These are phyloP conservation scores for Champsocephalus gunnari DNA, from an alignment of 2,797 vertebrate species.

Conservation along the genomic window DNA sequence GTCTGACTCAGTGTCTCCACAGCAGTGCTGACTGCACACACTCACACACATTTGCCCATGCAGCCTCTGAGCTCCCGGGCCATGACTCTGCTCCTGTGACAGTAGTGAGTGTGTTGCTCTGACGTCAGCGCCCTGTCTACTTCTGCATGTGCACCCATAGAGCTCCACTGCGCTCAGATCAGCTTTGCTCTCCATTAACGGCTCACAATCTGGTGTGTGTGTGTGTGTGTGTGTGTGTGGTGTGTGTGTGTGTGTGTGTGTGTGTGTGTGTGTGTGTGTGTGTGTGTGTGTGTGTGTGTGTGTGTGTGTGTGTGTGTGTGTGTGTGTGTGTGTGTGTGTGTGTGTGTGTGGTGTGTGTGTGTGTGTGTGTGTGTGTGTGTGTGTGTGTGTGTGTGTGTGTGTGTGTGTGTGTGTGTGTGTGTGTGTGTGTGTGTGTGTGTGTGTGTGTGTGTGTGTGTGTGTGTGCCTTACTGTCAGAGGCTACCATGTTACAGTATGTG, in stretches of 20 bases:
- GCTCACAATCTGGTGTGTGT: constrained; percentile 37
- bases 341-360: no score
- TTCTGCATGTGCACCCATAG: constrained; percentile 56
- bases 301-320: no score
- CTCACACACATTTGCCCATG: constrained; percentile 36
- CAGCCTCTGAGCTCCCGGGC: constrained; percentile 52
- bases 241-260: no score
- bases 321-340: no score
- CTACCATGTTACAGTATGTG: background rate
- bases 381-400: no score
- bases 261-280: no score
- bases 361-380: no score
- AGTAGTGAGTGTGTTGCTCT: constrained; percentile 66
- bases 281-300: no score
- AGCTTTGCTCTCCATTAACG: constrained; percentile 53
- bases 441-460: constrained; percentile 35
- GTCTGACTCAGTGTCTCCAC: constrained; percentile 66
- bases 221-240: no score
- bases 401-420: no score
- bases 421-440: constrained; percentile 16
- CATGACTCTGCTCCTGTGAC: constrained; percentile 65
- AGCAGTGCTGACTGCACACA: constrained; percentile 55
- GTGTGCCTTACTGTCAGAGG: constrained; percentile 2
- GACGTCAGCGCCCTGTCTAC: constrained; percentile 73
- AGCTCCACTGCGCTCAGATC: constrained; percentile 45